These are phyloP conservation scores for Eretmochelys imbricata DNA, from an alignment of 2,113 vertebrate species.

Conservation along the genomic window DNA sequence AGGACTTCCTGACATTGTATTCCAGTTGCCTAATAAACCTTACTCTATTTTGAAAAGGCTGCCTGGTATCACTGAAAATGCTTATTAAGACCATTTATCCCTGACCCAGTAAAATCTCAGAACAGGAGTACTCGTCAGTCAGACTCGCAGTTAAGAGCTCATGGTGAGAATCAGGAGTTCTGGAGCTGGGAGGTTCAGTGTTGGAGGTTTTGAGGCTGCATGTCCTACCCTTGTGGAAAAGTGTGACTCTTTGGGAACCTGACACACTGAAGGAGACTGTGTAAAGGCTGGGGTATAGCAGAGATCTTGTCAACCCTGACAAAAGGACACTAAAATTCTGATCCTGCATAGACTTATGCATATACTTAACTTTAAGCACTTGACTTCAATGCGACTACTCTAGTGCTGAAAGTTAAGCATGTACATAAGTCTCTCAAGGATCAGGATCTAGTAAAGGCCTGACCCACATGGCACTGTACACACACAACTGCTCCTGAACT, in stretches of 20 bases:
- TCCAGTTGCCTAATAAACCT: neutral
- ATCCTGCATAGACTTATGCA: neutral
- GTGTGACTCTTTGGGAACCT: neutral
- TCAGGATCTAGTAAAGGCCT: neutral
- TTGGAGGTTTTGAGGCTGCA: neutral
- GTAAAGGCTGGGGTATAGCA: neutral
- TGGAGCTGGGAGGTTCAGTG: neutral
- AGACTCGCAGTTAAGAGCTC: neutral
- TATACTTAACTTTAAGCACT: neutral
- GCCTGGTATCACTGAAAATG: neutral
- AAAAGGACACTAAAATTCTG: neutral
- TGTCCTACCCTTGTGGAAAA: neutral
- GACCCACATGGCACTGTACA: neutral
- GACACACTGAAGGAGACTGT: neutral
- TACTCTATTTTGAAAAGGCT: neutral
- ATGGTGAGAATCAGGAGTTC: neutral
- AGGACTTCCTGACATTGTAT: neutral
- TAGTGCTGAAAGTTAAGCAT: neutral
- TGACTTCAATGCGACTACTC: neutral
- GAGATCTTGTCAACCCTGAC: neutral
- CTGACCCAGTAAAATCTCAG: neutral
- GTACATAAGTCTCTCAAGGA: neutral
- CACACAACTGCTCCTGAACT: neutral
- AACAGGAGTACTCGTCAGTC: neutral
- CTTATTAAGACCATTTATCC: neutral